These are phyloP conservation scores for Drosophila paulistorum DNA, from an alignment of 1,140 invertebrate genomes.

Conservation along the genomic window DNA sequence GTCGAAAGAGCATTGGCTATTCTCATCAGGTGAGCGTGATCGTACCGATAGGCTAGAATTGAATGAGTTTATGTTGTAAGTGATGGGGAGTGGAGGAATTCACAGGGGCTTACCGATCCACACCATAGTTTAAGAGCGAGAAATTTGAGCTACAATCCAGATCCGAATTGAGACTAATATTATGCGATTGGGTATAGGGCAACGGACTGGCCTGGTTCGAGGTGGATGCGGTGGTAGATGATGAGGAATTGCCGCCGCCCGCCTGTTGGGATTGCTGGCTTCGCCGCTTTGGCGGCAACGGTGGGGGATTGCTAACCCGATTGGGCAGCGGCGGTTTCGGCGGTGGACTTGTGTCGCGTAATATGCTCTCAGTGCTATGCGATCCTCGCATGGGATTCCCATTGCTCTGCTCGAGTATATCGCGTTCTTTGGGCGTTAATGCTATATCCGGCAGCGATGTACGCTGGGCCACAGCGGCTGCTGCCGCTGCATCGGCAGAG, in stretches of 20 bases:
- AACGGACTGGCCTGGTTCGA: conserved; percentile 70
- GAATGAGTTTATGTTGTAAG: neutral
- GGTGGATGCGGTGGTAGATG: conserved; percentile 20
- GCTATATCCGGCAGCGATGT: conserved; percentile 90
- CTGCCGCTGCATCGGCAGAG: conserved; percentile 63
- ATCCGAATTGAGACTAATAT: conserved; percentile 81
- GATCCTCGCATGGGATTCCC: conserved; percentile 86
- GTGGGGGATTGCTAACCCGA: conserved; percentile 85
- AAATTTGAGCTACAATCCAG: conserved; percentile 84
- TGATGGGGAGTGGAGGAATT: neutral
- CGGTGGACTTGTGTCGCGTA: conserved; percentile 86
- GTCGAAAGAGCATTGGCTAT: conserved; percentile 91
- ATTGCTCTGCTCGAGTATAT: conserved; percentile 82
- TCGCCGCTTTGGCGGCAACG: conserved; percentile 90
- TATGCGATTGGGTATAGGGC: conserved; percentile 64
- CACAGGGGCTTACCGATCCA: conserved; percentile 83
- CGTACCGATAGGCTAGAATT: conserved; percentile 85
- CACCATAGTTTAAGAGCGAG: conserved; percentile 84
- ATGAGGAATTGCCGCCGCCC: conserved; percentile 22
- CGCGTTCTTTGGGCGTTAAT: conserved; percentile 86
- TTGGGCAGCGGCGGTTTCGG: conserved; percentile 94
- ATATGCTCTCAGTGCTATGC: conserved; percentile 88
- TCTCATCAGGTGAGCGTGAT: conserved; percentile 87
- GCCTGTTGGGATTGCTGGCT: conserved; percentile 82
- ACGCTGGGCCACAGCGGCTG: conserved; percentile 78